phyloP scores from a whole-genome alignment of 2,888 invertebrate species.

The Eupithecia abbreviata region DNA sequence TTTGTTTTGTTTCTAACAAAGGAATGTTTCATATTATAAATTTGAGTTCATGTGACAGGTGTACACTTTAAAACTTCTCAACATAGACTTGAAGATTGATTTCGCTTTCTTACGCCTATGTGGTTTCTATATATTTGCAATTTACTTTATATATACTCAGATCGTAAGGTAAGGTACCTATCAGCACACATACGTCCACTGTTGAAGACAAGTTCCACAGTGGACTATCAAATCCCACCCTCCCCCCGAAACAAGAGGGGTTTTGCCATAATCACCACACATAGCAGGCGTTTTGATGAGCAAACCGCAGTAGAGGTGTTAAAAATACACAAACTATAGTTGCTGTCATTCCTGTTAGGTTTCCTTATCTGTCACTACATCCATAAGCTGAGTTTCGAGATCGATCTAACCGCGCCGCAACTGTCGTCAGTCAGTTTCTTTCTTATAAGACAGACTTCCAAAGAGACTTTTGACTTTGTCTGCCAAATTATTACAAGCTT shows the following conservation, averaged over 20 bases:
- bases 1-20: slow-evolving; percentile 6
- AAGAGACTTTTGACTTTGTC: not conserved
- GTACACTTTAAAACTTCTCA: not conserved
- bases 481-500: not conserved
- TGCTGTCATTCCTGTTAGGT: not conserved
- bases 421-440: not conserved
- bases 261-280: not conserved
- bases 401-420: not conserved
- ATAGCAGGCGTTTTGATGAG: not conserved
- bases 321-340: not conserved
- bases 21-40: not conserved
- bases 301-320: not conserved
- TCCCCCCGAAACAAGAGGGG: not conserved
- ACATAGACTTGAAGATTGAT: not conserved
- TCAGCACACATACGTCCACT: not conserved
- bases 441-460: not conserved
- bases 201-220: not conserved
- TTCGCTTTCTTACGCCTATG: not conserved
- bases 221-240: no score
- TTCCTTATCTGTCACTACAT: not conserved
- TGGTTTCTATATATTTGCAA: not conserved
- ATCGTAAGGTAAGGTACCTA: not conserved
- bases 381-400: not conserved
- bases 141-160: not conserved
- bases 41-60: not conserved